Evolutionary conservation across 2,888 invertebrate genomes (phyloP), one percentile per base, ranked within the genome.

Genomic region (Bombylius major): DNA sequence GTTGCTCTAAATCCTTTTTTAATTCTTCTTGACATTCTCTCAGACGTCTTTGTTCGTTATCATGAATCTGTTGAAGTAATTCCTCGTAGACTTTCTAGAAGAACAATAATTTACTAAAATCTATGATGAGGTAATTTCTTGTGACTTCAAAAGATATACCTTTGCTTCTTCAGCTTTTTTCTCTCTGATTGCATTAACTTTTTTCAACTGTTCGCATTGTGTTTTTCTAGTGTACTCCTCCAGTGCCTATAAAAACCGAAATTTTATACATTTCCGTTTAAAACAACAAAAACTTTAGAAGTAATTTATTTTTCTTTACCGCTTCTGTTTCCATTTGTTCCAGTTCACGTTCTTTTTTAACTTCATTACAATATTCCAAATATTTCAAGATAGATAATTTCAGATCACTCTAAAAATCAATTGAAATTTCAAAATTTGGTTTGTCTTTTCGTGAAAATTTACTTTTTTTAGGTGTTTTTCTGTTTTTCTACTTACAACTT

Each of bases 91-190:
- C 58, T 58, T 54, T 49, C 56, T 58, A 31, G 3, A 50, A 42
- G 23, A 23, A 23, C 23, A 23, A 23, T 23, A 36, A 56, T 12
- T 12, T 5, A 49, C 2, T 11, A 42, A 42, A 42, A 4, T 33
- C 3, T 49, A 33, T 32, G n/a, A 11, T 5, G 4, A 33, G 13
- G 4, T 3, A 32, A 49, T 49, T 32, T 23, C 3, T 23, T 23
- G 23, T 23, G 23, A 23, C 23, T 23, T 23, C 23, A 23, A 23
- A 23, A 3, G 2, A 23, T 11, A 14, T 39, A 58, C 58, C 48
- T 55, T 58, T 11, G 55, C 58, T 33, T 23, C 48, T 44, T 50
- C 47, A 23, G 53, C 53, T 46, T 58, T 58, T 42, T 58, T 47
- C 13, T 53, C 47, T 47, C 44, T 53, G 4, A 14, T 44, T 44